These are phyloP conservation scores for Papilio gigon DNA, from an alignment of 2,888 invertebrate species.

Conservation along the genomic window DNA sequence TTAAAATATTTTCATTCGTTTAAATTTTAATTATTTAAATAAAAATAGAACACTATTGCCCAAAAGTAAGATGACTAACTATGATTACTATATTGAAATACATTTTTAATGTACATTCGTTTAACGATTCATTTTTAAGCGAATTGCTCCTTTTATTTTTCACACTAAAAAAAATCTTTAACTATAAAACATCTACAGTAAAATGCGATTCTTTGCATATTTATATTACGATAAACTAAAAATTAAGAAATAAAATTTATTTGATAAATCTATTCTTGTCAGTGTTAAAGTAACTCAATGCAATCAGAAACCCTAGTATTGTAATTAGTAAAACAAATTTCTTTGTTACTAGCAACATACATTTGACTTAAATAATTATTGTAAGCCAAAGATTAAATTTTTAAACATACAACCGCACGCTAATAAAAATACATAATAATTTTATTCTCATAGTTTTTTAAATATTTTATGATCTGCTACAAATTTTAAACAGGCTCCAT, in stretches of 20 bases:
- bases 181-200: too few relatives aligned
- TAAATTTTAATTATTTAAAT: conserved; percentile 27
- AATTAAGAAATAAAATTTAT: neutral
- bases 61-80: too few relatives aligned
- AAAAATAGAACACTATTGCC: too few relatives aligned
- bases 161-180: too few relatives aligned
- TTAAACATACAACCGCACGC: conserved; percentile 14
- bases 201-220: too few relatives aligned
- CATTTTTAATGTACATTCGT: too few relatives aligned
- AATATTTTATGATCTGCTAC: conserved; percentile 6
- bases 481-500: neutral
- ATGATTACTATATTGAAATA: too few relatives aligned
- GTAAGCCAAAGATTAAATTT: conserved; percentile 1
- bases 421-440: conserved; percentile 21
- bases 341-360: conserved; percentile 13
- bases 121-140: too few relatives aligned
- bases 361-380: conserved; percentile 18
- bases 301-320: neutral
- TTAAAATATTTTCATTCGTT: conserved; percentile 42
- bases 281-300: neutral
- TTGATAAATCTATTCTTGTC: too few relatives aligned
- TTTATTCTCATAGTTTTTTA: neutral
- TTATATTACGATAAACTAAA: neutral
- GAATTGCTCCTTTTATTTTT: too few relatives aligned
- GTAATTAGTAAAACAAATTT: conserved; percentile 5